These are phyloP conservation scores for Cladopsammia gracilis DNA, from an alignment of 64 coral and sea anemone species.

Conservation along the genomic window DNA sequence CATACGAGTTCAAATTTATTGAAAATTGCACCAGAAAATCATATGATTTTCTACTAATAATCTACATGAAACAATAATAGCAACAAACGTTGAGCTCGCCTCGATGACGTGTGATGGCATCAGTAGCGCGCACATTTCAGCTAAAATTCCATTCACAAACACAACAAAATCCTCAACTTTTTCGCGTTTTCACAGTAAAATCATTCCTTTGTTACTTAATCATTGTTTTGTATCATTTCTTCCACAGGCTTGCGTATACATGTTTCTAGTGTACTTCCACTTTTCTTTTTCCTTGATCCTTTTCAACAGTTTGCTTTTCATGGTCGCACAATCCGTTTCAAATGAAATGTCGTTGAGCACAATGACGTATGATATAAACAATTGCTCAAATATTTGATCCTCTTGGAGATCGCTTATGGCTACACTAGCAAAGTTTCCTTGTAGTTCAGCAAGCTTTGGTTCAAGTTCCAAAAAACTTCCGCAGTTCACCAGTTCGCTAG, in stretches of 20 bases:
- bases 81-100: too few relatives aligned
- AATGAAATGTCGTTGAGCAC: slow-evolving; percentile 3
- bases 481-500: not conserved
- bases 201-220: too few relatives aligned
- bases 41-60: too few relatives aligned
- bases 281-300: slow-evolving; percentile 6
- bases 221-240: too few relatives aligned
- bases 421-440: slow-evolving; percentile 23
- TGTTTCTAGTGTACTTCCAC: slow-evolving; percentile 43
- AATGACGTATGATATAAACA: slow-evolving; percentile 32
- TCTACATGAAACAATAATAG: too few relatives aligned
- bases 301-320: slow-evolving; percentile 13
- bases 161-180: too few relatives aligned
- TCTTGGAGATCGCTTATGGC: slow-evolving; percentile 47
- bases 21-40: too few relatives aligned
- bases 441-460: slow-evolving; percentile 11
- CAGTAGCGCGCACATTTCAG: too few relatives aligned
- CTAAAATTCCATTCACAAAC: too few relatives aligned
- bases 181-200: too few relatives aligned
- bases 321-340: not conserved
- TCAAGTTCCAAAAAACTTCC: not conserved
- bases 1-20: too few relatives aligned
- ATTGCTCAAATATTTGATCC: slow-evolving; percentile 60
- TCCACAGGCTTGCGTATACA: not conserved
- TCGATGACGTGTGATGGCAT: too few relatives aligned